A percentile compares a stretch with the other conserved stretches of the same genome.
Conservation (phyloP, 2,797 vertebrate species). For the Sphaeramia orbicularis region DNA sequence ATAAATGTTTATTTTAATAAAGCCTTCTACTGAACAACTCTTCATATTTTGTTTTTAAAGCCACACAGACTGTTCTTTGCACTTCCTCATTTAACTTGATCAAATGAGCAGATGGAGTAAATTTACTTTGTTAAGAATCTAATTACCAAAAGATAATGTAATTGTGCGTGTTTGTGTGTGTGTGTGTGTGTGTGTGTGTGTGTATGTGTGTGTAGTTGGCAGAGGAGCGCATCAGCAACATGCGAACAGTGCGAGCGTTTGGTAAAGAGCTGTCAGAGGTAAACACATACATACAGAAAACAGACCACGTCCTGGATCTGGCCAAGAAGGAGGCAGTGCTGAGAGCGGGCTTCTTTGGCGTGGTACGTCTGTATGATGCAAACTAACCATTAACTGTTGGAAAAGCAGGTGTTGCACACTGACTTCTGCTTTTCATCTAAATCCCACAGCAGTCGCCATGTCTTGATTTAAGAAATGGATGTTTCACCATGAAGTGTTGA, state of each 20-base stretch:
- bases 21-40: background rate
- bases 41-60: background rate
- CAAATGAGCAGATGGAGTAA: slow-evolving; percentile 15
- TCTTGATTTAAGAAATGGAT: background rate
- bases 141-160: slow-evolving; percentile 12
- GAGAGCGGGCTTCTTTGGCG: slow-evolving; percentile 93
- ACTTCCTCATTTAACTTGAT: slow-evolving; percentile 15
- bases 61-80: background rate
- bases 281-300: slow-evolving; percentile 85
- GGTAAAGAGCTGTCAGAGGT: slow-evolving; percentile 94
- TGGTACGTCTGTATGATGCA: slow-evolving; percentile 84
- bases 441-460: background rate
- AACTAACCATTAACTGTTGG: slow-evolving; percentile 29
- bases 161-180: background rate
- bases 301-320: slow-evolving; percentile 88
- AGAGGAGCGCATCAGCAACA: slow-evolving; percentile 95
- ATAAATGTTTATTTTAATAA: background rate
- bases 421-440: slow-evolving; percentile 54
- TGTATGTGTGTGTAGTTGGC: slow-evolving; percentile 86
- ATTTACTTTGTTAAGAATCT: slow-evolving; percentile 25
- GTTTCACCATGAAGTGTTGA: slow-evolving; percentile 19
- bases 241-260: slow-evolving; percentile 96
- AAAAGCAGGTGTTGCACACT: slow-evolving; percentile 32
- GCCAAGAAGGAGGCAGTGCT: slow-evolving; percentile 90
- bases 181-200: background rate